Base-by-base conservation (phyloP, 2,797 vertebrate genomes). In the Falco columbarius region DNA sequence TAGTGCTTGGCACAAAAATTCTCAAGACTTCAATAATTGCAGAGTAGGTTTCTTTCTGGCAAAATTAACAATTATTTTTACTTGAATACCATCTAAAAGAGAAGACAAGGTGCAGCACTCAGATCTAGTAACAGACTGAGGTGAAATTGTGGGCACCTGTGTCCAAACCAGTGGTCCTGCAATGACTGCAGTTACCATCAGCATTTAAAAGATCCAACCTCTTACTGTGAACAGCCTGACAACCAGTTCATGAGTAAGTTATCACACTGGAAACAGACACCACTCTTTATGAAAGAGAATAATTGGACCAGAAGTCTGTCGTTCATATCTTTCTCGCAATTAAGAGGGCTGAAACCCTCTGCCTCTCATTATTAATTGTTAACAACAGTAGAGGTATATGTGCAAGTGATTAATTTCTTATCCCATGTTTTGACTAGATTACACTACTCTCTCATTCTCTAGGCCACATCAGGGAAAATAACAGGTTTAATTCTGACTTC, bases 11-110 rank as follows among this genome's bases (percentile, higher is more conserved):
- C 29, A 52, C 26, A 74, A 75, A 89, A 83, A 49, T 87, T 91
- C 54, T 87, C 63, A 6, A 73, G 62, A 19, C 38, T 95, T 71
- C 29, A 14, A 30, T 42, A 77, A 88, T 85, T 76, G 44, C 40
- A 63, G 72, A 95, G 76, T 32, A 93, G 66, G 22, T 79, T 7
- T 36, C 12, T 92, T 95, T 44, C 59, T 93, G 62, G 67, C 46
- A 86, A 80, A 8, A 79, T 82, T 62, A 85, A 16, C 14, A 63
- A 52, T 87, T 63, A 34, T 90, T 72, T 74, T 79, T 44, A 14
- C 49, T 67, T 44, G n/a, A 79, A 84, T 68, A 34, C 13, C 38
- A 8, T 32, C 47, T 86, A 61, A 75, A 94, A 92, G 22, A 88
- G 29, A 84, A 70, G 29, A 16, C 12, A 67, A 36, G 12, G 17